Percentiles rank a stretch among this genome's conserved stretches.
phyloP scores from a whole-genome alignment of 1,140 invertebrate genomes.

The Linepithema humile region DNA sequence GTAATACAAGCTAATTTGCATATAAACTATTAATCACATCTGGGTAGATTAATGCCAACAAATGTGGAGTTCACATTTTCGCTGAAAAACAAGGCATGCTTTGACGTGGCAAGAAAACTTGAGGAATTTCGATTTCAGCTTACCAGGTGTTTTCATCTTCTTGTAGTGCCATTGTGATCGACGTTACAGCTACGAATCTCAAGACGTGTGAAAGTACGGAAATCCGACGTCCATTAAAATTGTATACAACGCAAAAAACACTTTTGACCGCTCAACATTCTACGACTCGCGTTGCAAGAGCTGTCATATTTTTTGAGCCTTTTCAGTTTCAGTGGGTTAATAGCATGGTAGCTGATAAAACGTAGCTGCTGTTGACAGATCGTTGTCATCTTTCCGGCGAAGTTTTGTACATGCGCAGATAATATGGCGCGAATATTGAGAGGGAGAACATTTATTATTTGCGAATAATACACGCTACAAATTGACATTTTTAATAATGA shows the following conservation, averaged over 20 bases:
- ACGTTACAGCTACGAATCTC: slow-evolving; percentile 51
- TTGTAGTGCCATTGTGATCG: slow-evolving; percentile 84
- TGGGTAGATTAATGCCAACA: not conserved
- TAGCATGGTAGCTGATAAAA: slow-evolving; percentile 52
- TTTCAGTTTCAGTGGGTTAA: slow-evolving; percentile 30
- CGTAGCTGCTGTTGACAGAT: slow-evolving; percentile 67
- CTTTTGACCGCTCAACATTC: slow-evolving; percentile 47
- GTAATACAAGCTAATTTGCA: not conserved
- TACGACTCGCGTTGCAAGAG: not conserved
- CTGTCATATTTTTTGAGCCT: slow-evolving; percentile 19
- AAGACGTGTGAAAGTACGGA: not conserved
- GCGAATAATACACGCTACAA: no score
- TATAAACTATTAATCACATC: not conserved
- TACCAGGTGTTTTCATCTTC: slow-evolving; percentile 87
- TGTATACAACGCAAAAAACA: not conserved
- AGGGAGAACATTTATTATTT: no score
- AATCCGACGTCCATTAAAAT: slow-evolving; percentile 43
- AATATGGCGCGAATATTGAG: slow-evolving; percentile 22
- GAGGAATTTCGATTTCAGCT: slow-evolving; percentile 66
- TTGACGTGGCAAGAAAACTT: not conserved
- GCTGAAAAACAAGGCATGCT: not conserved
- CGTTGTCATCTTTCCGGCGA: slow-evolving; percentile 71
- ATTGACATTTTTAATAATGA: no score
- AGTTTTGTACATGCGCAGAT: slow-evolving; percentile 26
- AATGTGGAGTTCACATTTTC: not conserved